Evolutionary conservation across 2,888 invertebrate genomes (phyloP), one percentile per base, ranked within the genome.

Genomic region (Acanthosepion pharaonis): DNA sequence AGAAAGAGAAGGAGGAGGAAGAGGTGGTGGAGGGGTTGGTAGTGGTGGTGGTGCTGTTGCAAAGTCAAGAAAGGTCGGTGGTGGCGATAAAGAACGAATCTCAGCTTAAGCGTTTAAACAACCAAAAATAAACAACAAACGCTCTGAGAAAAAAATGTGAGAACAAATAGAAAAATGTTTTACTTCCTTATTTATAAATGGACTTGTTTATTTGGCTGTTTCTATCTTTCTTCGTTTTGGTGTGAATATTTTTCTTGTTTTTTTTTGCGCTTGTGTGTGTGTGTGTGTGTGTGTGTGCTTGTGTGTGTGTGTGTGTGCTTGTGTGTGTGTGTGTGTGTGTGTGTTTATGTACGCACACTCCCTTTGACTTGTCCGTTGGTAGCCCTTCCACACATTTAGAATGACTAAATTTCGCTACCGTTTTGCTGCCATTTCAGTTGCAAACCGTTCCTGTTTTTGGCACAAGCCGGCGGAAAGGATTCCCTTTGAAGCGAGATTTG

Each of bases 391-490:
- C 78, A 4, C 78, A 78, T 78, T n/a, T n/a, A n/a, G 78, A 78
- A 33, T 78, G 78, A 33, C 78, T 78, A 11, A 78, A 78, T 78
- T 78, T 78, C 78, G 78, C 33, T 78, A n/a, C 78, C 78, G n/a
- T 15, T 78, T 78, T 33, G 78, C 33, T 33, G 78, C n/a, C 78
- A n/a, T 78, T 78, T 33, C n/a, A 78, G n/a, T 15, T n/a, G 78
- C 78, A 78, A 78, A 78, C 78, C 78, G 78, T 78, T 78, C 78
- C 78, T 33, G n/a, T 78, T 78, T 78, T 78, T 78, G 78, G 78
- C 78, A 78, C 78, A 78, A 78, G 78, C 78, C n/a, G 78, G n/a
- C 78, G 78, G 78, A 78, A 78, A 78, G 33, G n/a, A 78, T 78
- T 78, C 11, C n/a, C 78, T 78, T 78, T 78, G 78, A 78, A n/a